These are phyloP conservation scores for Eupithecia inturbata DNA, from an alignment of 2,888 invertebrate genomes.

Conservation along the genomic window DNA sequence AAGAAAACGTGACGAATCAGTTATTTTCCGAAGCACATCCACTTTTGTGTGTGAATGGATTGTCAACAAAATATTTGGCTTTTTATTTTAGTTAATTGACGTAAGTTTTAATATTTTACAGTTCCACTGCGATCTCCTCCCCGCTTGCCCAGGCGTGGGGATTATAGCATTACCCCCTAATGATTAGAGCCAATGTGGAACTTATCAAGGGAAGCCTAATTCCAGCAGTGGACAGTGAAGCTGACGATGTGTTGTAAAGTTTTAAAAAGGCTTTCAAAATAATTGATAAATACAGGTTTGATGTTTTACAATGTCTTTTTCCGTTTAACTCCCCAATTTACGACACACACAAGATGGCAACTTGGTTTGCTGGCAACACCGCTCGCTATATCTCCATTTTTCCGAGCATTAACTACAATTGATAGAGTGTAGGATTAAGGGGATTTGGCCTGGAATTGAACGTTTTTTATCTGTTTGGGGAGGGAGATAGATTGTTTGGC, in stretches of 20 bases:
- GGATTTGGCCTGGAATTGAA: slow-evolving; percentile 51
- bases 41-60: too few species aligned
- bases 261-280: too few species aligned
- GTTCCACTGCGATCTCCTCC: too few species aligned
- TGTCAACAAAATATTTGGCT: background rate
- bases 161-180: too few species aligned
- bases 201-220: too few species aligned
- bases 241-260: too few species aligned
- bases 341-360: background rate
- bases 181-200: too few species aligned
- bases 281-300: too few species aligned
- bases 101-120: too few species aligned
- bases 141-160: too few species aligned
- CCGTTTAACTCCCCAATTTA: background rate
- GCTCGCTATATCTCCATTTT: slow-evolving; percentile 43
- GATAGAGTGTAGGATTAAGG: slow-evolving; percentile 51
- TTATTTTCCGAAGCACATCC: too few species aligned
- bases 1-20: background rate
- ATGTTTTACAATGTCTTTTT: background rate
- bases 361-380: slow-evolving; percentile 33
- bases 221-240: too few species aligned
- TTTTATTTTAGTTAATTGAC: background rate
- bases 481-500: slow-evolving; percentile 33
- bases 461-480: slow-evolving; percentile 48
- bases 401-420: slow-evolving; percentile 48